Base-by-base conservation (phyloP, 2,888 invertebrate genomes). In the Agonopterix heracliana region DNA sequence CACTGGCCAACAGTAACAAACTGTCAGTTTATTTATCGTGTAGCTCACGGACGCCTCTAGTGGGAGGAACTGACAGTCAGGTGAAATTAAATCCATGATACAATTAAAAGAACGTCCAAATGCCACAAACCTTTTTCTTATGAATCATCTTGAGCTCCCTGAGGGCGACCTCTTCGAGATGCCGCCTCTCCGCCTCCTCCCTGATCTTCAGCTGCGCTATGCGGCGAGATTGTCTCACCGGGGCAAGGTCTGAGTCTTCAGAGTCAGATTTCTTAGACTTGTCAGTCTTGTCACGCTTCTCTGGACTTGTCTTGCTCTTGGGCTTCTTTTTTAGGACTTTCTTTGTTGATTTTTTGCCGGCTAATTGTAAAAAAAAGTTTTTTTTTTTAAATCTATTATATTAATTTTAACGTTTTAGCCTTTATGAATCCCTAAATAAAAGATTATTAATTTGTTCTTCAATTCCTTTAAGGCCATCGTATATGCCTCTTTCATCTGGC, bases 181-280 rank as follows among this genome's bases (percentile, higher is more conserved):
- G 91, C 9, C 94, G 82, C 1, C 94, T 80, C 53, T 96, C 95
- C 0, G 95, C 95, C 71, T 96, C 95, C 68, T 96, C 96, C 57
- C 92, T 93, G 51, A 96, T 95, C 75, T 96, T 95, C 66, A 95
- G 90, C 75, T 96, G 96, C 0, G 96, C 97, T 60, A 97, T 95
- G 52, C 97, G 89, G 1, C 96, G 89, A 2, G 96, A 96, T 66
- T 95, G 94, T 7, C 97, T 83, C 3, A 96, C 93, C 0, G 91
- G 91, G 11, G 89, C 74, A 13, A 78, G 65, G 44, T 82, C 88
- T 0, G 76, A 74, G 1, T 86, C 81, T 0, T 78, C 71, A 0
- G 64, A 66, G 0, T 58, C 57, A 0, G 60, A 51, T 26, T 26
- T 26, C 1, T 54, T 58, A 0, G 62, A 57, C 44, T 71, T 73